Base-by-base conservation (phyloP, 2,797 vertebrate genomes). In the Pipistrellus pygmaeus region DNA sequence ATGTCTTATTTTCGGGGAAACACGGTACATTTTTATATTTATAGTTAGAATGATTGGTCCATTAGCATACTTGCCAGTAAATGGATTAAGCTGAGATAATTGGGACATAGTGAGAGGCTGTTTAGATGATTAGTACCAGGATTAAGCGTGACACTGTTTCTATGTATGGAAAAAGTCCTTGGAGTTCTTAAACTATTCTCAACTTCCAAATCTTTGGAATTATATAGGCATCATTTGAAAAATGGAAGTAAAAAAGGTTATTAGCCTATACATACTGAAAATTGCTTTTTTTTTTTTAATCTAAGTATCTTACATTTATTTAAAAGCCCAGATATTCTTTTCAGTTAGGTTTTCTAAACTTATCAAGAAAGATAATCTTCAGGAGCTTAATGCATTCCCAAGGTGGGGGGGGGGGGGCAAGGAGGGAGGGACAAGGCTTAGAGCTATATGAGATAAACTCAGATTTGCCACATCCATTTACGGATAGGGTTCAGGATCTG, bases 261-360 rank as follows among this genome's bases (percentile, higher is more conserved):
- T 38, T 88, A 80, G n/a, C 78, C n/a, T 76, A 8, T 57, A 12
- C 38, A 91, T 23, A 14, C 68, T 81, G 57, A 71, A 91, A 88
- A 94, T 85, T 92, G 44, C 48, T n/a, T n/a, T n/a, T 82, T 95
- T 89, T 82, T 95, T 89, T 66, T 89, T 68, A 30, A 27, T 75
- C 38, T 85, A 92, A 73, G 20, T 64, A 78, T 44, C 66, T 93
- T 55, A 51, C 25, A 46, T 81, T 68, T 87, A 38, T 71, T 71
- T 94, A 84, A 95, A 78, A 95, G 30, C 15, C 55, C 18, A 84
- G n/a, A 68, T 78, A 35, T 14, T 69, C 44, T 68, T 88, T 75
- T 62, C 82, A 76, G 32, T 57, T 93, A 80, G 17, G 44, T 84
- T 88, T 91, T 87, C 53, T 88, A 86, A 83, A 76, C 6, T 38